phyloP scores from a whole-genome alignment of 2,888 invertebrate species.

The Coelogynopora nodosa region DNA sequence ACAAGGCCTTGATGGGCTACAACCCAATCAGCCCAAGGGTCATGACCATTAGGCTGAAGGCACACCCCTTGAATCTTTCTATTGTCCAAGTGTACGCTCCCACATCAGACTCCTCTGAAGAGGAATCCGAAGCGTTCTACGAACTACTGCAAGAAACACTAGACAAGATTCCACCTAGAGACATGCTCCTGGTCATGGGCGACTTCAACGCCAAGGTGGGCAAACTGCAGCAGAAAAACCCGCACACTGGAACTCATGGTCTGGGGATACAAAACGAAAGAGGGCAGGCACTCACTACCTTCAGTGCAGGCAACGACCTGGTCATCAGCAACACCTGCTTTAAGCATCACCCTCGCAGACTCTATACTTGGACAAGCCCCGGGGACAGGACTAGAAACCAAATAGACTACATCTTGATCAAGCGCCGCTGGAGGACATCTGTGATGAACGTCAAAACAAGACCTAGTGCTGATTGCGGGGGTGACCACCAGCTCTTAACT shows the following conservation, averaged over 20 bases:
- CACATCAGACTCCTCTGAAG: neutral
- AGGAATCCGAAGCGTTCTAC: neutral
- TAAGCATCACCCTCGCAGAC: neutral
- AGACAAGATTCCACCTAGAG: neutral
- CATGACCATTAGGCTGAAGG: neutral
- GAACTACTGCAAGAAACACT: neutral
- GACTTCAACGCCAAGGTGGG: neutral
- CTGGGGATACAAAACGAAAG: neutral
- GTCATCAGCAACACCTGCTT: neutral
- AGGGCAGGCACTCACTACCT: neutral
- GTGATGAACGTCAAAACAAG: neutral
- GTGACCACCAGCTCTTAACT: neutral
- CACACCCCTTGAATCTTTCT: neutral
- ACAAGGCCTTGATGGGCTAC: neutral
- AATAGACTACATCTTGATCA: neutral
- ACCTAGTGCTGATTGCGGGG: neutral
- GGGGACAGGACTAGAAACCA: neutral
- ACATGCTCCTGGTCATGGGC: neutral
- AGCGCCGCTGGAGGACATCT: neutral
- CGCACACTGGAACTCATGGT: neutral
- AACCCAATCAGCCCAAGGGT: neutral
- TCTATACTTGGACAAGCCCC: constrained; percentile 13
- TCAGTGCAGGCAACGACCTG: neutral
- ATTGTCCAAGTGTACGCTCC: neutral
- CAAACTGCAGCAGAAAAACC: neutral